These are phyloP conservation scores for Saguinus midas DNA, from an alignment of 2,113 vertebrate genomes.

Conservation along the genomic window DNA sequence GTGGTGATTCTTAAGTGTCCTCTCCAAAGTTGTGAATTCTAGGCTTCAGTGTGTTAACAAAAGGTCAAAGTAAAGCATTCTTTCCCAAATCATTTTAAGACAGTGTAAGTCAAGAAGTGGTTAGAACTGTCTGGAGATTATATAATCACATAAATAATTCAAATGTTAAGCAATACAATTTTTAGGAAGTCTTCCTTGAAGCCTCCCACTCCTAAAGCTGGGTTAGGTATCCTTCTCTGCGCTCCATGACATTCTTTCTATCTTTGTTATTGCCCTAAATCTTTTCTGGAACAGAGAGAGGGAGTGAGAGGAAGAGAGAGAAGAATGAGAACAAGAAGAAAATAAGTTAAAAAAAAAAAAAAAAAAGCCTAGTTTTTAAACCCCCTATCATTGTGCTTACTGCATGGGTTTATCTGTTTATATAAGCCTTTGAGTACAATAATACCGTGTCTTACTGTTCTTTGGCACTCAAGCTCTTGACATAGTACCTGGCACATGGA, in stretches of 20 bases:
- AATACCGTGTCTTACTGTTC: neutral
- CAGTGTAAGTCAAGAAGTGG: neutral
- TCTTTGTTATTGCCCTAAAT: constrained; percentile 16
- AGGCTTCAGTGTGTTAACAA: neutral
- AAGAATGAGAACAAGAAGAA: neutral
- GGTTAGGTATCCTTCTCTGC: neutral
- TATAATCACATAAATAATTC: neutral
- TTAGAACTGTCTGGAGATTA: neutral
- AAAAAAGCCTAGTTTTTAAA: neutral
- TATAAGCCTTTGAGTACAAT: neutral
- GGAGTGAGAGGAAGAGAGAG: neutral
- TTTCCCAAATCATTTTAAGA: neutral
- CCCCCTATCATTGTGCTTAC: neutral
- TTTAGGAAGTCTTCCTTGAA: constrained; percentile 11
- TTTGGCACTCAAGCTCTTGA: neutral
- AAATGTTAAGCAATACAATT: neutral
- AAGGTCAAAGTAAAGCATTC: neutral
- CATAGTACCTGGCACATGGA: neutral
- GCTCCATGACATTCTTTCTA: neutral
- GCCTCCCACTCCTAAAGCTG: neutral
- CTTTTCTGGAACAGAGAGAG: constrained; percentile 31
- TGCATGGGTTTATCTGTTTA: neutral
- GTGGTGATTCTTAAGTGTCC: neutral
- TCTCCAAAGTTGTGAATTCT: neutral
- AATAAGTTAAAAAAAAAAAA: neutral